phyloP scores from a whole-genome alignment of 2,113 vertebrate genomes.

The Phylloscopus trochiloides region DNA sequence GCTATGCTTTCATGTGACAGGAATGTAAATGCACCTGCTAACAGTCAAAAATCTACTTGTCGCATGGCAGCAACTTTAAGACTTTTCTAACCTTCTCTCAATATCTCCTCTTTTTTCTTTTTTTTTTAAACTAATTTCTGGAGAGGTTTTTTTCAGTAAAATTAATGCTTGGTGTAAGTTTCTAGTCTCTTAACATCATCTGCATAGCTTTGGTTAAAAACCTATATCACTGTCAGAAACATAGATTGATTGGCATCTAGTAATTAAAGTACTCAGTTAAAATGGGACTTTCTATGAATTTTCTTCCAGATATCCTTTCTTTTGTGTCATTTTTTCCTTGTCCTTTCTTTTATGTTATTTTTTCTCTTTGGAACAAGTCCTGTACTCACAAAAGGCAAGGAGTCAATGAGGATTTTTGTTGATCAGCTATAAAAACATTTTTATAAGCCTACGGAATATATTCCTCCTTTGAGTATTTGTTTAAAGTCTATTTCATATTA shows the following conservation, averaged over 20 bases:
- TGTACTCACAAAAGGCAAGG: neutral
- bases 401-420: neutral
- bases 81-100: neutral
- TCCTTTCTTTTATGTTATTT: neutral
- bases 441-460: neutral
- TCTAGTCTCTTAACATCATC: neutral
- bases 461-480: neutral
- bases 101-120: neutral
- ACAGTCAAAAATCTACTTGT: neutral
- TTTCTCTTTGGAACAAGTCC: neutral
- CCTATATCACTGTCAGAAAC: neutral
- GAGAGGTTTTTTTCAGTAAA: neutral
- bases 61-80: neutral
- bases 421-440: neutral
- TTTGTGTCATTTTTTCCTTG: neutral
- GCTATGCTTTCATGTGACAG: neutral
- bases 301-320: neutral
- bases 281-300: neutral
- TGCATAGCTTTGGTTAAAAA: neutral
- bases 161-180: neutral
- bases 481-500: conserved; percentile 38
- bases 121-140: neutral
- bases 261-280: neutral
- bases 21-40: neutral
- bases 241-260: neutral